Percentiles rank a stretch among this genome's conserved stretches.
Evolutionary conservation across 2,888 invertebrate genomes (phyloP).

Genomic region (Agonopterix alstromeriana): DNA sequence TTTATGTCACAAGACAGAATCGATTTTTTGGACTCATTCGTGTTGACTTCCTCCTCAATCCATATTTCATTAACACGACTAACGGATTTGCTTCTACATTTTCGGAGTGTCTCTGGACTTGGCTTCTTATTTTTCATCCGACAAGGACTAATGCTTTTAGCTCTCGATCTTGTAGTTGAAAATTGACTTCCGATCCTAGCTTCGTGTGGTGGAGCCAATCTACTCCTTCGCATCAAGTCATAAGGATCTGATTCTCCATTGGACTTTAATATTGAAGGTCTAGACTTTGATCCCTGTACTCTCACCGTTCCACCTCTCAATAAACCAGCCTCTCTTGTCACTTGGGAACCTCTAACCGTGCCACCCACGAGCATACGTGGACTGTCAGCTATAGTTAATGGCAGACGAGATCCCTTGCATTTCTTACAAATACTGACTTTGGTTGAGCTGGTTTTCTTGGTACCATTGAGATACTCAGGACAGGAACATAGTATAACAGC

Average conservation of each 20-base stretch:
- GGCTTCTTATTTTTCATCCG: conserved; percentile 73
- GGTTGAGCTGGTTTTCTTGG: conserved; percentile 83
- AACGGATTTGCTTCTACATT: conserved; percentile 66
- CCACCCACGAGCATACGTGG: conserved; percentile 73
- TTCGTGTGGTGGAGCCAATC: conserved; percentile 81
- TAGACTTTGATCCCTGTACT: conserved; percentile 74
- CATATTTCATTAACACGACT: conserved; percentile 67
- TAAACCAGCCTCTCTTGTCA: conserved; percentile 61
- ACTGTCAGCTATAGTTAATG: conserved; percentile 80
- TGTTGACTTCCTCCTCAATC: conserved; percentile 52
- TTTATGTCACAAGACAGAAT: conserved; percentile 90
- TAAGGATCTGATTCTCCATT: conserved; percentile 83
- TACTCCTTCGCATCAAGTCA: conserved; percentile 87
- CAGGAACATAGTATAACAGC: conserved; percentile 89
- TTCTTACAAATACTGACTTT: conserved; percentile 88
- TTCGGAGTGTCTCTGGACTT: conserved; percentile 55
- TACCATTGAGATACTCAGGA: conserved; percentile 87
- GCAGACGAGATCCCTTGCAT: conserved; percentile 88
- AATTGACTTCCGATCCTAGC: conserved; percentile 72
- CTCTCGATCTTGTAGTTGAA: conserved; percentile 63
- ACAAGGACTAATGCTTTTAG: conserved; percentile 77
- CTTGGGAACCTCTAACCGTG: conserved; percentile 77
- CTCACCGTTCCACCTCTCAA: conserved; percentile 80
- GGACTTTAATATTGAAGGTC: conserved; percentile 81
- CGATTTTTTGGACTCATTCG: conserved; percentile 76